Evolutionary conservation across 2,797 vertebrate species (phyloP).

Genomic region (Micromesistius poutassou): DNA sequence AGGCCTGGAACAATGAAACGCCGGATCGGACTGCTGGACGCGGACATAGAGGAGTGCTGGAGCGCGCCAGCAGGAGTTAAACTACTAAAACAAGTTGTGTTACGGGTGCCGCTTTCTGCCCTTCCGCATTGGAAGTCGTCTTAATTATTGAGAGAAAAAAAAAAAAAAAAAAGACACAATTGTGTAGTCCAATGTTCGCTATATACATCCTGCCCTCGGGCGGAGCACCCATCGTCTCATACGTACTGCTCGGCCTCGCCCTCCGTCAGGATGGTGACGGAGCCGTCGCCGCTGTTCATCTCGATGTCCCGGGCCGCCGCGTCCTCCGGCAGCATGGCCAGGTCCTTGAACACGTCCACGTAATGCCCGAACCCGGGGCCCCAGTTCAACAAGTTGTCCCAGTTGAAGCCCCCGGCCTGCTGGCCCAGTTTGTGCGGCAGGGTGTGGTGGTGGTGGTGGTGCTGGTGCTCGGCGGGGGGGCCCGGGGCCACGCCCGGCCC

Average conservation of each 20-base stretch:
- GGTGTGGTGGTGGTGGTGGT: conserved; percentile 58
- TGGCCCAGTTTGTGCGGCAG: conserved; percentile 84
- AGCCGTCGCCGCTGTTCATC: conserved; percentile 82
- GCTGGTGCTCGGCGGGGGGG: conserved; percentile 70
- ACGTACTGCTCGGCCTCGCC: conserved; percentile 95
- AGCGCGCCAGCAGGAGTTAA: conserved; percentile 55
- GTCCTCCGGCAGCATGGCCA: conserved; percentile 92
- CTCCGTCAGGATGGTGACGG: conserved; percentile 82
- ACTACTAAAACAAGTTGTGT: conserved; percentile 39
- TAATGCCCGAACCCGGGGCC: conserved; percentile 97
- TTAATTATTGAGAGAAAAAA: conserved; percentile 51
- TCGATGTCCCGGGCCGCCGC: conserved; percentile 77
- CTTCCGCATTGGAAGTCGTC: conserved; percentile 81
- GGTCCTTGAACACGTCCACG: conserved; percentile 96
- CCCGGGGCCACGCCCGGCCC: conserved; percentile 76
- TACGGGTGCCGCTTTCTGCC: conserved; percentile 68
- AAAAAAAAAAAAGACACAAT: conserved; percentile 48
- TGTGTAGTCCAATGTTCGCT: conserved; percentile 55
- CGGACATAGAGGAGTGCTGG: neutral
- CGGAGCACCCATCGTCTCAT: conserved; percentile 75
- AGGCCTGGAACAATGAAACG: conserved; percentile 44
- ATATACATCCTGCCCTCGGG: conserved; percentile 55
- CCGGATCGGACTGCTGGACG: conserved; percentile 33
- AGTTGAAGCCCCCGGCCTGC: conserved; percentile 87
- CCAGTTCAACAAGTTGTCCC: conserved; percentile 99